Evolutionary conservation across 1,140 invertebrate species (phyloP), one percentile per base, ranked within the genome.

Genomic region (Pygmarrhopalites habei): DNA sequence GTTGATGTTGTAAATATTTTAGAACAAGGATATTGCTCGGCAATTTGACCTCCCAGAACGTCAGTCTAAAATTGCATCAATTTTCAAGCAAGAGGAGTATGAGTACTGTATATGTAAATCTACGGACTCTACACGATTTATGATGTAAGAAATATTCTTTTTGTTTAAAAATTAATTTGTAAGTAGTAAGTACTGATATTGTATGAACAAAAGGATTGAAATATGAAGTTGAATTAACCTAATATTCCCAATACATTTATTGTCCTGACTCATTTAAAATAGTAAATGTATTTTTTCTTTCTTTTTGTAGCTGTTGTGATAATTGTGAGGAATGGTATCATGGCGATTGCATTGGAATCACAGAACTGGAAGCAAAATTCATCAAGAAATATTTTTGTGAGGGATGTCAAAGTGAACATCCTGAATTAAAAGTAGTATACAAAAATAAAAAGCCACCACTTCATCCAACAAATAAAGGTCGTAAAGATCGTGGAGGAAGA

Each of bases 241-340:
- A n/a, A n/a, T n/a, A n/a, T n/a, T n/a, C n/a, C n/a, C n/a, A n/a
- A n/a, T n/a, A n/a, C n/a, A n/a, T n/a, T n/a, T n/a, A n/a, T n/a
- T n/a, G n/a, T n/a, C n/a, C n/a, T n/a, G n/a, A n/a, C n/a, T n/a
- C n/a, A n/a, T n/a, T n/a, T n/a, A n/a, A n/a, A n/a, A n/a, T n/a
- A n/a, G n/a, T n/a, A n/a, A n/a, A n/a, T n/a, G n/a, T n/a, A n/a
- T n/a, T n/a, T n/a, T n/a, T n/a, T n/a, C n/a, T n/a, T n/a, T n/a
- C n/a, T n/a, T n/a, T n/a, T n/a, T n/a, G n/a, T n/a, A 88, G 89
- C 77, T 91, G 89, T 46, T 98, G 95, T 80, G 95, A 98, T 78
- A 83, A 89, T 30, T 98, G 95, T 77, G 92, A 98, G 76, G 93
- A 97, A 79, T 98, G 95, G 95, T 98, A 95, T 74, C 95, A 98